Conservation (phyloP, 2,888 invertebrate genomes). For the Hyposoter didymator region DNA sequence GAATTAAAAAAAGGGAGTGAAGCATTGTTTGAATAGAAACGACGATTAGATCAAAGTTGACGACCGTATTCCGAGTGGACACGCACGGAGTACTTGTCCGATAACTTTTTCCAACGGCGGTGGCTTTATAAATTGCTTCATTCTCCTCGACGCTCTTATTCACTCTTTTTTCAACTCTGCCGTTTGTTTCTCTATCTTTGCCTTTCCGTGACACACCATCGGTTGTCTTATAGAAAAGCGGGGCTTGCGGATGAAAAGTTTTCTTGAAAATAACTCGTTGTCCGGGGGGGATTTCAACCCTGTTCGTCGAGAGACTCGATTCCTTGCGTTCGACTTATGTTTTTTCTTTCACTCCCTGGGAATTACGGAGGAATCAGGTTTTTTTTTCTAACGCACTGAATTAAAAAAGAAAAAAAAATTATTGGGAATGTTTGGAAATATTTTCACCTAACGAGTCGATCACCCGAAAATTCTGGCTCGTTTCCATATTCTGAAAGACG, state of each 20-base stretch:
- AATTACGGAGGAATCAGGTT: not conserved
- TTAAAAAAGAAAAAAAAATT: too few relatives aligned
- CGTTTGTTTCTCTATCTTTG: constrained; percentile 65
- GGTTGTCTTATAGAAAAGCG: constrained; percentile 59
- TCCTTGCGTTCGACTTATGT: constrained; percentile 46
- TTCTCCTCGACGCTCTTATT: constrained; percentile 64
- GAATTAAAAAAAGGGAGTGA: too few relatives aligned
- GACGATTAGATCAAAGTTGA: not conserved
- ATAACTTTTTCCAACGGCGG: not conserved
- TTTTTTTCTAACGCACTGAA: not conserved
- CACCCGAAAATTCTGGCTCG: not conserved
- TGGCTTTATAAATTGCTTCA: constrained; percentile 63
- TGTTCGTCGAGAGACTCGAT: constrained; percentile 59
- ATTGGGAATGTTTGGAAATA: not conserved
- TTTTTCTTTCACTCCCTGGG: constrained; percentile 14
- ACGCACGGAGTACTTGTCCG: not conserved
- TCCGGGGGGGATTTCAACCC: constrained; percentile 56
- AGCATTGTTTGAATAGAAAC: not conserved
- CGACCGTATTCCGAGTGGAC: not conserved
- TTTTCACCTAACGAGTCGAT: not conserved
- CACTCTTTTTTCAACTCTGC: constrained; percentile 60
- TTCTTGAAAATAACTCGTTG: constrained; percentile 68
- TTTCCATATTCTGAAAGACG: constrained; percentile 1
- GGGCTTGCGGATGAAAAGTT: constrained; percentile 69
- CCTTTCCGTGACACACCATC: constrained; percentile 55